These are phyloP conservation scores for Balaeniceps rex DNA, from an alignment of 2,113 vertebrate genomes.

Conservation along the genomic window DNA sequence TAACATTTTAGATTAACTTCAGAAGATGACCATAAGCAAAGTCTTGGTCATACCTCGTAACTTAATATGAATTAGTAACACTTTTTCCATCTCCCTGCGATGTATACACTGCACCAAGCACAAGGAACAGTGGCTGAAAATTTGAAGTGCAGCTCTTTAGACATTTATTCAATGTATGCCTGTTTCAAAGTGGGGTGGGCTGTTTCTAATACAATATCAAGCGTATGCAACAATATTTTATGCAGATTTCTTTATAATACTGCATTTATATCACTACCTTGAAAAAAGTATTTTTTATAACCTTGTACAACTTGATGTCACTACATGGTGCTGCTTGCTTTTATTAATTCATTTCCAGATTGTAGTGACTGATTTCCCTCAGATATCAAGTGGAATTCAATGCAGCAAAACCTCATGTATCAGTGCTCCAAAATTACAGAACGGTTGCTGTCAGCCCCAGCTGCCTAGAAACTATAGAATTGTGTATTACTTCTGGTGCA, in stretches of 20 bases:
- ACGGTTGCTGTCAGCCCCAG: neutral
- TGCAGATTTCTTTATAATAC: neutral
- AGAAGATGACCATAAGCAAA: neutral
- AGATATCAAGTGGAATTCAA: neutral
- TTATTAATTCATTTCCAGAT: neutral
- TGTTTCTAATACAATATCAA: neutral
- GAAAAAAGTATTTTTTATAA: neutral
- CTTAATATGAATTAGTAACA: neutral
- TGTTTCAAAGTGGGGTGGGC: neutral
- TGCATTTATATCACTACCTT: neutral
- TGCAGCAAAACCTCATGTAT: neutral
- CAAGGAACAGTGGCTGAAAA: neutral
- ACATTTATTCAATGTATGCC: neutral
- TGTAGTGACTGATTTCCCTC: neutral
- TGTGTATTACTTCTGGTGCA: neutral
- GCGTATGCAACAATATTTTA: neutral
- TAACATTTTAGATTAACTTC: neutral
- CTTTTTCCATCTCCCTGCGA: neutral
- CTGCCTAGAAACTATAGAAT: neutral
- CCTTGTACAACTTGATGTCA: neutral
- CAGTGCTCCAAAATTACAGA: neutral
- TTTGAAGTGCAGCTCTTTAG: neutral
- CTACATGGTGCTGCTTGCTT: neutral
- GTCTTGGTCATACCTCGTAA: neutral
- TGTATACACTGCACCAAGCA: neutral